These are phyloP conservation scores for Aspidoscelis tigris DNA, from an alignment of 2,113 vertebrate genomes.

Conservation along the genomic window DNA sequence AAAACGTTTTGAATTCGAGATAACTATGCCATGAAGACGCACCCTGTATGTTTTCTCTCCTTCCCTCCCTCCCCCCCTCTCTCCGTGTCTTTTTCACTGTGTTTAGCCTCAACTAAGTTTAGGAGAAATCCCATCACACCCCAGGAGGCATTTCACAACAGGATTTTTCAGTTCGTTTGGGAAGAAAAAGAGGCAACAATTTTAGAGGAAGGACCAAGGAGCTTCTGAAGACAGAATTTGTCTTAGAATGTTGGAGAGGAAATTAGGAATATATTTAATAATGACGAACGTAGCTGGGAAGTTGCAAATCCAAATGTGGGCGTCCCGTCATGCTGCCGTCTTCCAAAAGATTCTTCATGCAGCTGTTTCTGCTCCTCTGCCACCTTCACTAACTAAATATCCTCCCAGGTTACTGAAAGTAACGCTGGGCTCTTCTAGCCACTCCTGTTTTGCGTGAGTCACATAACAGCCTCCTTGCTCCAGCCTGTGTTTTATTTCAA, in stretches of 20 bases:
- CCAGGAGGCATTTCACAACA: background rate
- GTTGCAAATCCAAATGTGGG: background rate
- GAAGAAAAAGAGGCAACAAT: background rate
- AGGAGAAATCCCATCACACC: background rate
- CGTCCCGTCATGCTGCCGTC: background rate
- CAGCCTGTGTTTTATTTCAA: slow-evolving; percentile 35
- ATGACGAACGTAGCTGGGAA: slow-evolving; percentile 10
- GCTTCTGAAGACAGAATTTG: slow-evolving; percentile 3
- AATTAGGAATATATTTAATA: slow-evolving; percentile 19
- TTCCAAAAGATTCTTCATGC: background rate
- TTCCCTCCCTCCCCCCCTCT: no score
- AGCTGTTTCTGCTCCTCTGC: slow-evolving; percentile 23
- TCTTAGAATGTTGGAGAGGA: background rate
- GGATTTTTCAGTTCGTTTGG: background rate
- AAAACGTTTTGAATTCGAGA: no score
- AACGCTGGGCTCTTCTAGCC: background rate
- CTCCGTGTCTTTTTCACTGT: background rate
- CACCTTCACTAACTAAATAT: slow-evolving; percentile 50
- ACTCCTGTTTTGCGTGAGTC: slow-evolving; percentile 56
- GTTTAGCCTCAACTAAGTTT: background rate
- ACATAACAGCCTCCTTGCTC: background rate
- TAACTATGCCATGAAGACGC: no score
- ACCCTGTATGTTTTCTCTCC: no score
- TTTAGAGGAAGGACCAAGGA: background rate
- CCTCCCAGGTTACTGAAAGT: slow-evolving; percentile 23